Evolutionary conservation across 2,797 vertebrate species (phyloP).

Genomic region (Onychomys leucogaster): DNA sequence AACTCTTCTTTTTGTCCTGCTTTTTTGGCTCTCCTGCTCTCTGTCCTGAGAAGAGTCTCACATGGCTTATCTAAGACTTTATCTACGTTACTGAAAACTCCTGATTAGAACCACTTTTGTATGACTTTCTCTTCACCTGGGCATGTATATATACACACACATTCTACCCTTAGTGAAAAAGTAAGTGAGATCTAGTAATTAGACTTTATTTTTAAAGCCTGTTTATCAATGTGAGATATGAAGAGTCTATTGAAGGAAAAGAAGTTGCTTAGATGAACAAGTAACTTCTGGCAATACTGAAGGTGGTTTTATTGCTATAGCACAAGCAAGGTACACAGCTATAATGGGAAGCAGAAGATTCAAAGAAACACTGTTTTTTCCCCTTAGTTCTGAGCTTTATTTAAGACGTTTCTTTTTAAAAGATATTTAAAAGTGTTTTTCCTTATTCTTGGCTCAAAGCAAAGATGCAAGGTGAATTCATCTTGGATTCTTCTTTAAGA

Average conservation of each 20-base stretch:
- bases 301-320: not conserved
- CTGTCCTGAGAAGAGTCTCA: not conserved
- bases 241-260: not conserved
- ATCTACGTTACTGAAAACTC: not conserved
- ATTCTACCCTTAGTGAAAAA: not conserved
- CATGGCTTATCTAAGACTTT: not conserved
- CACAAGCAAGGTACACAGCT: not conserved
- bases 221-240: not conserved
- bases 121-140: not conserved
- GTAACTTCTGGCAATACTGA: conserved; percentile 32
- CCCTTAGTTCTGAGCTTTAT: conserved; percentile 57
- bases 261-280: not conserved
- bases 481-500: conserved; percentile 61
- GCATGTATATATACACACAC: too few relatives aligned
- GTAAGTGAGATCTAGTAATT: not conserved
- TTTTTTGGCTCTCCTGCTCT: not conserved
- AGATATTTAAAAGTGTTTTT: conserved; percentile 29
- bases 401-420: not conserved
- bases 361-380: conserved; percentile 24
- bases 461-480: conserved; percentile 61
- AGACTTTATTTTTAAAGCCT: not conserved
- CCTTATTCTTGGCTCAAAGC: conserved; percentile 62
- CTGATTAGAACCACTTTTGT: not conserved
- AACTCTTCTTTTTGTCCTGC: not conserved
- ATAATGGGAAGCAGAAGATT: conserved; percentile 14